phyloP scores from a whole-genome alignment of 2,888 invertebrate species.

The Synergus japonicus region DNA sequence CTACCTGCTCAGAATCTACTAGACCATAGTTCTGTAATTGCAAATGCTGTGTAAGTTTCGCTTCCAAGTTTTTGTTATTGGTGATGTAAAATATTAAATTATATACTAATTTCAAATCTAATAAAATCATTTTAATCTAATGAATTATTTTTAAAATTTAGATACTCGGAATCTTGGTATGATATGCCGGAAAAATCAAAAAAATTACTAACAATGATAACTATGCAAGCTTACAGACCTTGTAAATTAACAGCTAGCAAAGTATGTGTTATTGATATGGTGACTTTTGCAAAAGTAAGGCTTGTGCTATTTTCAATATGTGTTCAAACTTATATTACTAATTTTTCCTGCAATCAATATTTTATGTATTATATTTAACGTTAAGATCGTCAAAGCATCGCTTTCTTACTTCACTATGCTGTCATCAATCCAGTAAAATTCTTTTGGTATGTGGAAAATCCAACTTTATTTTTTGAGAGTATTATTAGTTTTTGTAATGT shows the following conservation, averaged over 20 bases:
- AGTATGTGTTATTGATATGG: neutral
- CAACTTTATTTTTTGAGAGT: too few relatives aligned
- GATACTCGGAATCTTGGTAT: neutral
- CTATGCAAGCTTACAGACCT: neutral
- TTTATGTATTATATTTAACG: neutral
- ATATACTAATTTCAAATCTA: neutral
- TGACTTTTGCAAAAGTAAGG: conserved; percentile 1
- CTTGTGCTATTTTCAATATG: neutral
- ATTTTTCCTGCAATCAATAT: neutral
- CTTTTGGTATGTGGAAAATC: neutral
- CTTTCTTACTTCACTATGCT: conserved; percentile 21
- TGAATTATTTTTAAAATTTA: neutral
- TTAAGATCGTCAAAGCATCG: conserved; percentile 2
- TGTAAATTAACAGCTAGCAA: conserved; percentile 21
- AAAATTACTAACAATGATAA: conserved; percentile 10
- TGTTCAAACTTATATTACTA: too few relatives aligned
- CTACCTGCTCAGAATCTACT: conserved; percentile 5
- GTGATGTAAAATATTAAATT: neutral
- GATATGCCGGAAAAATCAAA: neutral
- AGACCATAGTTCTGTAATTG: neutral
- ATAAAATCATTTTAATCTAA: neutral
- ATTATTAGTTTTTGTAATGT: too few relatives aligned
- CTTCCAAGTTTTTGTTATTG: neutral
- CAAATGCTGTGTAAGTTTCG: neutral
- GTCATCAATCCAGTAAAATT: neutral